Percentiles rank a stretch among this genome's conserved stretches.
These are phyloP conservation scores for Andrena trimmerana DNA, from an alignment of 2,888 invertebrate species.

Conservation along the genomic window DNA sequence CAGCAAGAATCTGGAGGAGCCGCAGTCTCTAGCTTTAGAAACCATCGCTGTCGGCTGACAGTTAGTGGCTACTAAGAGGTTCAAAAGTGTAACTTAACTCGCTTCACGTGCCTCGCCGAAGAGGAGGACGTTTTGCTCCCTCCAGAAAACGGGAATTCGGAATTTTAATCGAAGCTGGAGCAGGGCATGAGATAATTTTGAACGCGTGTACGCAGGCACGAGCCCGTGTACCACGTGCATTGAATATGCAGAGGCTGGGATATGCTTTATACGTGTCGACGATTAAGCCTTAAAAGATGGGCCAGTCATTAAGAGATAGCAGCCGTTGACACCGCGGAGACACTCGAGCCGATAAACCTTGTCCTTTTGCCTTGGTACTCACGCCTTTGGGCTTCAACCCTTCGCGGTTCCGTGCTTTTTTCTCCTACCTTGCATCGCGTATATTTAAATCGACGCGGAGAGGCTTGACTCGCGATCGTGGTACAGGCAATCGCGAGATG, in stretches of 20 bases:
- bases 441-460: constrained; percentile 20
- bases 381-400: constrained; percentile 21
- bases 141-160: constrained; percentile 43
- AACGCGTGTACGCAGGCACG: constrained; percentile 66
- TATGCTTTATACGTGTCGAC: constrained; percentile 84
- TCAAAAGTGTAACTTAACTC: background rate
- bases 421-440: background rate
- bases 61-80: background rate
- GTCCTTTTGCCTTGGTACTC: constrained; percentile 23
- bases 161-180: constrained; percentile 44
- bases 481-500: constrained; percentile 2
- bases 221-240: constrained; percentile 68
- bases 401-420: background rate
- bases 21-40: background rate
- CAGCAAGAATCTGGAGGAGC: background rate
- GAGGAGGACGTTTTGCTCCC: constrained; percentile 26
- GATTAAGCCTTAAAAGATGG: constrained; percentile 83
- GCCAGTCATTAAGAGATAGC: constrained; percentile 84
- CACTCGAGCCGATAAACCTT: constrained; percentile 77
- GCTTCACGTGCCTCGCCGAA: background rate
- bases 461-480: background rate
- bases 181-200: constrained; percentile 44
- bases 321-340: constrained; percentile 81
- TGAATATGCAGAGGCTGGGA: constrained; percentile 82
- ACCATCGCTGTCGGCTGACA: background rate